Evolutionary conservation across 2,888 invertebrate genomes (phyloP), one percentile per base, ranked within the genome.

Genomic region (Apamea crenata): DNA sequence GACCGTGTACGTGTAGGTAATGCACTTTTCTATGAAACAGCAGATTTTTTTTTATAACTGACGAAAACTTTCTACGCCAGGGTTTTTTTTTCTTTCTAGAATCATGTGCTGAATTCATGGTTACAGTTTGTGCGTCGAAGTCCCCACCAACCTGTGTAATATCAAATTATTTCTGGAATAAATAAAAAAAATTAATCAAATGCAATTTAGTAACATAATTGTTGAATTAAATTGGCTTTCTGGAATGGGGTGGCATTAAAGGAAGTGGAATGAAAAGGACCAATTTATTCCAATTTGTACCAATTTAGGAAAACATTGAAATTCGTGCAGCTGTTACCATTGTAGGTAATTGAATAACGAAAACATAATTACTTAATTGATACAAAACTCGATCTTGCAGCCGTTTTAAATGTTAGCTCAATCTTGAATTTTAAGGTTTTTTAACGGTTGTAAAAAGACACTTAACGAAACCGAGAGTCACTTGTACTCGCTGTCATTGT

Each of bases 241-340:
- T n/a, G 25, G 29, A 66, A 56, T 25, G 16, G n/a, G 3, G 3
- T 78, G 56, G 36, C 56, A 18, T 78, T 32, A 56, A 81, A 29
- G 72, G 47, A 81, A 78, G 36, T 29, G 14, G n/a, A 3, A 25
- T 44, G 44, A 81, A 77, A 81, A 44, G 69, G 21, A 6, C 25
- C 29, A 50, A 36, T 81, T 69, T 81, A 44, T 29, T 50, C 18
- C 56, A 78, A 44, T 71, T 56, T 81, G 47, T 40, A 50, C 40
- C 50, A 78, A 82, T 61, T 61, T 40, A 29, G 8, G 36, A n/a
- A 16, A 21, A 21, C 18, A 81, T 73, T 72, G 29, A 78, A 56
- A 81, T 36, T 36, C 18, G 29, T 56, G 40, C 82, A 78, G 82
- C 75, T 82, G 59, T n/a, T 50, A 50, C 59, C 25, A 40, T 50